phyloP scores from a whole-genome alignment of 2,888 invertebrate species.

The Cataglyphis livida region DNA sequence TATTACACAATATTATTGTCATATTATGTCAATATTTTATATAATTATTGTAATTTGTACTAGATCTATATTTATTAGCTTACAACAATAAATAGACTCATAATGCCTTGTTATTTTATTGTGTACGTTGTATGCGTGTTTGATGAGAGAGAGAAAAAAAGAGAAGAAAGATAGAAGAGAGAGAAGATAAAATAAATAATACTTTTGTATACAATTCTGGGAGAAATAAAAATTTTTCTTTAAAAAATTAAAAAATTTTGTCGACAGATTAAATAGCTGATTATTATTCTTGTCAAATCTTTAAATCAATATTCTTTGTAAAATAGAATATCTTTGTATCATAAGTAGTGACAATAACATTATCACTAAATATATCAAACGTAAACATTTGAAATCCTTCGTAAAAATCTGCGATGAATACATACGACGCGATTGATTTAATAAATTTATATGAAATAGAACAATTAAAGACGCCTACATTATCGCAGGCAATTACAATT shows the following conservation, averaged over 20 bases:
- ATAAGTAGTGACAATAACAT: neutral
- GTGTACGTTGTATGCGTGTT: neutral
- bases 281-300: neutral
- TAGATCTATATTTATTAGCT: neutral
- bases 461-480: neutral
- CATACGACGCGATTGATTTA: neutral
- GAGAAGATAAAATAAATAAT: neutral
- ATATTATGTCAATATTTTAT: neutral
- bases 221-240: neutral
- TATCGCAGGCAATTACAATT: conserved; percentile 24
- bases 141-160: neutral
- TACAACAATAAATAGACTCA: neutral
- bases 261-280: neutral
- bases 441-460: neutral
- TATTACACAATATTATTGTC: neutral
- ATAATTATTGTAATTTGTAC: conserved; percentile 2
- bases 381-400: neutral
- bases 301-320: neutral
- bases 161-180: neutral
- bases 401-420: neutral
- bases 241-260: conserved; percentile 12
- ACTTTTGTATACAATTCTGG: neutral
- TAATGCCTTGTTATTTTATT: neutral
- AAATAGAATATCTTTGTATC: neutral
- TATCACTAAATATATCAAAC: neutral